Conservation (phyloP, 2,797 vertebrate genomes). For the Danio choprae region DNA sequence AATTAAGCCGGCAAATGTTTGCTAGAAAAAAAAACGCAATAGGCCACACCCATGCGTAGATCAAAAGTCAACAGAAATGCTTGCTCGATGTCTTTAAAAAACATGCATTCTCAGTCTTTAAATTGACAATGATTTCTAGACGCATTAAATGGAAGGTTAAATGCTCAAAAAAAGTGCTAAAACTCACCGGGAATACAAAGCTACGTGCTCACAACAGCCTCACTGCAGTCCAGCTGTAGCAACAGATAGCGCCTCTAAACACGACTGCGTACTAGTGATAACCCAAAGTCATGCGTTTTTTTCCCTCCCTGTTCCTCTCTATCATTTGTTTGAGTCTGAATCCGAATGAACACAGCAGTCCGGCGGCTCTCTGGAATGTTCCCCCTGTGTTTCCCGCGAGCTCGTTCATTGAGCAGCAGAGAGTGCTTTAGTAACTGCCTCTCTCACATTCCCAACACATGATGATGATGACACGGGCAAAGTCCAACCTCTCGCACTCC, state of each 20-base stretch:
- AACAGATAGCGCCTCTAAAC: constrained; percentile 62
- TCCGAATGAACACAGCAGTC: constrained; percentile 28
- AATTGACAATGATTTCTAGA: background rate
- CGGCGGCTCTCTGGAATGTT: constrained; percentile 46
- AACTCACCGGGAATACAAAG: constrained; percentile 22
- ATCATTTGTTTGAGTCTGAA: constrained; percentile 2
- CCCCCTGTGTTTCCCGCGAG: constrained; percentile 8
- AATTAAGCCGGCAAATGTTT: background rate
- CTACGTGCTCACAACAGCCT: constrained; percentile 18
- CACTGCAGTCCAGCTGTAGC: constrained; percentile 53
- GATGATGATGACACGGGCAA: constrained; percentile 44
- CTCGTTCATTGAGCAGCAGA: constrained; percentile 15
- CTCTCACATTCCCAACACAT: constrained; percentile 48
- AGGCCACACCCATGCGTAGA: constrained; percentile 21
- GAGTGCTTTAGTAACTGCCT: constrained; percentile 2
- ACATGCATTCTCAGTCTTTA: background rate
- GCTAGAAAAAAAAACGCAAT: constrained; percentile 9
- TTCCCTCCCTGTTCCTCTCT: constrained; percentile 25
- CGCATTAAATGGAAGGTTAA: background rate
- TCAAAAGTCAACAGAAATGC: constrained; percentile 9
- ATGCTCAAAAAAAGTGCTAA: background rate
- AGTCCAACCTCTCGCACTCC: constrained; percentile 41
- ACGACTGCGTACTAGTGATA: constrained; percentile 67
- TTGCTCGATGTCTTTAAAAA: constrained; percentile 4
- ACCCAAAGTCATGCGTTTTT: constrained; percentile 58